Conservation (phyloP, 2,113 vertebrate genomes). For the Myrmecobius fasciatus region DNA sequence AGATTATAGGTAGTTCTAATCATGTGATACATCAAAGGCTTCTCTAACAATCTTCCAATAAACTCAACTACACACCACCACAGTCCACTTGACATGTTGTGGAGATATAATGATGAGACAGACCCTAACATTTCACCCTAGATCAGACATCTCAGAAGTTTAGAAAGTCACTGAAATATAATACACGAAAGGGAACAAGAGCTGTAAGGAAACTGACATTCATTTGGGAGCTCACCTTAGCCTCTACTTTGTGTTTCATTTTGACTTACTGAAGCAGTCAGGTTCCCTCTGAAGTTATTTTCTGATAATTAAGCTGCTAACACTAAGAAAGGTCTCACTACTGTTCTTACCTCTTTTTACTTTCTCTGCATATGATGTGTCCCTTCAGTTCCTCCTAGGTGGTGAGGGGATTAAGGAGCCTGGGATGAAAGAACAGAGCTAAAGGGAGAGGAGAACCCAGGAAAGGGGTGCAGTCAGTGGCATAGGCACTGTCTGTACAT, state of each 20-base stretch:
- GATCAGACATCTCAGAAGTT: conserved; percentile 46
- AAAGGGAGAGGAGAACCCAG: conserved; percentile 31
- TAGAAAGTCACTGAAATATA: conserved; percentile 31
- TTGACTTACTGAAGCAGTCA: neutral
- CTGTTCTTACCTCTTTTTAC: conserved; percentile 50
- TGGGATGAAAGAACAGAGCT: conserved; percentile 49
- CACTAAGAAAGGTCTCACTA: conserved; percentile 29
- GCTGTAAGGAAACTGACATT: conserved; percentile 33
- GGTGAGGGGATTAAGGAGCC: conserved; percentile 39
- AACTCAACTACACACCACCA: conserved; percentile 50
- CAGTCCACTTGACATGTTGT: conserved; percentile 50
- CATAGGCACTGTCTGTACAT: neutral
- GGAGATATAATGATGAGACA: conserved; percentile 20
- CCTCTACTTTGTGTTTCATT: neutral
- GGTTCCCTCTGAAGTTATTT: conserved; percentile 22
- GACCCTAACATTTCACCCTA: conserved; percentile 42
- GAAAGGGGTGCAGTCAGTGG: conserved; percentile 15
- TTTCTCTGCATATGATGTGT: conserved; percentile 47
- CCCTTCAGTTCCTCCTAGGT: conserved; percentile 34
- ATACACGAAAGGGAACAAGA: conserved; percentile 1
- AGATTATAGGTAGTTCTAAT: conserved; percentile 12
- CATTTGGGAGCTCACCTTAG: conserved; percentile 9
- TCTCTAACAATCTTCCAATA: conserved; percentile 50
- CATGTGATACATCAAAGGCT: neutral
- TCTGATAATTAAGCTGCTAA: conserved; percentile 42